Percentiles rank a stretch among this genome's conserved stretches.
Conservation (phyloP, 2,113 vertebrate species). For the Alaudala cheleensis region DNA sequence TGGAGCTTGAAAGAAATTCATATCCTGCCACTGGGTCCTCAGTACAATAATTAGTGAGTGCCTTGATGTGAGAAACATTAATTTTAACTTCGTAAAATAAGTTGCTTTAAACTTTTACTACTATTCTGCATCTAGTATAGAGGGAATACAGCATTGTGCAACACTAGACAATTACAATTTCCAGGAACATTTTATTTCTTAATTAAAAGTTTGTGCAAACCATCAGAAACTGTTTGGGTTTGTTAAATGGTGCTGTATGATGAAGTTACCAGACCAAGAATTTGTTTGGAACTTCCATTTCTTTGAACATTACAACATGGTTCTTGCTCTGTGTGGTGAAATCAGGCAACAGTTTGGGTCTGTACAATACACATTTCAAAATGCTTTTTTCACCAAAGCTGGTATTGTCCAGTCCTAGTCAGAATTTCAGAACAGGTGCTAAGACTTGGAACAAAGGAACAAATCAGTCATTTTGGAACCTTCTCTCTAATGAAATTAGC, state of each 20-base stretch:
- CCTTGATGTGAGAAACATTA: background rate
- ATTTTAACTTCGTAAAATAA: background rate
- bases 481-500: background rate
- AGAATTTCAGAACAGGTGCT: background rate
- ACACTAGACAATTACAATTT: background rate
- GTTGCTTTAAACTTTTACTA: background rate
- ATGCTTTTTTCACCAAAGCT: background rate
- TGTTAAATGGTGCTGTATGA: background rate
- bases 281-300: background rate
- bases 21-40: background rate
- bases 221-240: background rate
- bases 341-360: background rate
- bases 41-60: background rate
- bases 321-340: background rate
- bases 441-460: background rate
- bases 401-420: background rate
- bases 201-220: background rate
- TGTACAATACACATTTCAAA: background rate
- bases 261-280: background rate
- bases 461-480: background rate
- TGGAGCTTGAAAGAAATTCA: background rate
- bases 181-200: background rate
- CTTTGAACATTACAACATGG: background rate
- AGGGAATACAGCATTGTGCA: background rate
- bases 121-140: background rate